These are phyloP conservation scores for Myxocyprinus asiaticus DNA, from an alignment of 2,113 vertebrate genomes.

Conservation along the genomic window DNA sequence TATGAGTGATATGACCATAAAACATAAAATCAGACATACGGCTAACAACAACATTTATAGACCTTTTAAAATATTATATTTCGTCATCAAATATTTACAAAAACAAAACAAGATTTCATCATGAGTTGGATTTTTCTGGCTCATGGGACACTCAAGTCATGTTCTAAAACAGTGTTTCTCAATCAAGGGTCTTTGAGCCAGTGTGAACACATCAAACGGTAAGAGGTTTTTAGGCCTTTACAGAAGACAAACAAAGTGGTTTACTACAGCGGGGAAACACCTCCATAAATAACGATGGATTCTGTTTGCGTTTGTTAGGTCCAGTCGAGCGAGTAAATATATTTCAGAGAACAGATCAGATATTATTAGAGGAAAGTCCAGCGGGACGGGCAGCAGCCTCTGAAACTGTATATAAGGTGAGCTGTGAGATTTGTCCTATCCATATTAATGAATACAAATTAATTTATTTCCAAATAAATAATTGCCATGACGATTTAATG, in stretches of 20 bases:
- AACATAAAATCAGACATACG: no score
- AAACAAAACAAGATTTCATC: no score
- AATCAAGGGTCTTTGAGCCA: no score
- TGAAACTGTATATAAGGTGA: neutral
- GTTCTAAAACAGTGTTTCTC: no score
- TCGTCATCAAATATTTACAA: no score
- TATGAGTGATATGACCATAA: no score
- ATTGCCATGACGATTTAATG: no score
- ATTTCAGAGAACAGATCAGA: neutral
- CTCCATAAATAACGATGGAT: neutral
- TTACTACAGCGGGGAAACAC: neutral
- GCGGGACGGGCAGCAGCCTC: slow-evolving; percentile 2
- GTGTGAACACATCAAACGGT: no score
- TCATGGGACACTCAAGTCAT: no score
- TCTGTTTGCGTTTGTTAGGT: slow-evolving; percentile 6
- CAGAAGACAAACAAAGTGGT: neutral
- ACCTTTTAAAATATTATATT: no score
- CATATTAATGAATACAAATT: slow-evolving; percentile 12
- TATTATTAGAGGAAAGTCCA: slow-evolving; percentile 2
- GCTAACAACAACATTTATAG: no score
- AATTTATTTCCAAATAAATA: slow-evolving; percentile 10
- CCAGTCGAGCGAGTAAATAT: neutral
- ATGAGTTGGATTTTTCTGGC: no score
- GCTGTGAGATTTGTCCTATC: neutral
- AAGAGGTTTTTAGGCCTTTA: neutral